Conservation (phyloP, 1,140 invertebrate species). For the Gryon sp. region DNA sequence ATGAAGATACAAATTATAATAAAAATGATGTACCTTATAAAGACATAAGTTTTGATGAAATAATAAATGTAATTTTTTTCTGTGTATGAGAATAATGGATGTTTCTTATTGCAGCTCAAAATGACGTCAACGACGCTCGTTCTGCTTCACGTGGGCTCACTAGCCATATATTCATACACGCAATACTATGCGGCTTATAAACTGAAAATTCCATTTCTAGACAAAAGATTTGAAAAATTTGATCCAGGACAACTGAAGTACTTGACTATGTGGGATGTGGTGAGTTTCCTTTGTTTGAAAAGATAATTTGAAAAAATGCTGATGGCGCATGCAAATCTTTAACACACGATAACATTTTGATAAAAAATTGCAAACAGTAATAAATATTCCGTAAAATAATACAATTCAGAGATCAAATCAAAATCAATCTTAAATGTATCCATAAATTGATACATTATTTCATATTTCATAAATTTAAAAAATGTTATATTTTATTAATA, state of each 20-base stretch:
- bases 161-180: slow-evolving; percentile 65
- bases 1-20: too few species aligned
- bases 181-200: slow-evolving; percentile 58
- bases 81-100: too few species aligned
- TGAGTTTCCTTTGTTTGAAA: slow-evolving; percentile 72
- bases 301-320: background rate
- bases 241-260: slow-evolving; percentile 78
- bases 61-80: too few species aligned
- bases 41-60: too few species aligned
- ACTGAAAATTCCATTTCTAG: slow-evolving; percentile 63
- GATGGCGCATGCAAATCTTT: background rate
- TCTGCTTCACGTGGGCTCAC: slow-evolving; percentile 64
- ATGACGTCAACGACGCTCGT: slow-evolving; percentile 49
- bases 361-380: background rate
- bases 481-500: too few species aligned
- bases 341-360: too few species aligned
- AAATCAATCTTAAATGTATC: too few species aligned
- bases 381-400: too few species aligned
- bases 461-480: too few species aligned
- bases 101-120: slow-evolving; percentile 37
- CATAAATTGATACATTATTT: too few species aligned
- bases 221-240: slow-evolving; percentile 55
- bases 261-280: slow-evolving; percentile 81
- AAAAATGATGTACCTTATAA: too few species aligned
- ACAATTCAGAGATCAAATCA: too few species aligned